Conservation (phyloP, 2,888 invertebrate genomes). For the Eumacrocentrus americanus region DNA sequence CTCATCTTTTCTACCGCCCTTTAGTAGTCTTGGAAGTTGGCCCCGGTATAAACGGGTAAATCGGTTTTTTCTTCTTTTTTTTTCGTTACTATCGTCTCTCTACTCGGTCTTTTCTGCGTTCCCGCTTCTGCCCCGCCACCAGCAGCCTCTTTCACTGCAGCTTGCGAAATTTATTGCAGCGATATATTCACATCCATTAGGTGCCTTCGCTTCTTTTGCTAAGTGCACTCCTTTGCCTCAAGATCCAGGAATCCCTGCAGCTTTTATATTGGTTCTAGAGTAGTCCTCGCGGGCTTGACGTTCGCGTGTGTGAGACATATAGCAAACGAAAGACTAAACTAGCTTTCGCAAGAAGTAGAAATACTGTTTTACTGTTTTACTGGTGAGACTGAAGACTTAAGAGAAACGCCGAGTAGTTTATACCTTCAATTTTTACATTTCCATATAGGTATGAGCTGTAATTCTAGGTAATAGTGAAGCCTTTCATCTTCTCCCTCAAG, state of each 20-base stretch:
- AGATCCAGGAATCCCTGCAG: constrained; percentile 38
- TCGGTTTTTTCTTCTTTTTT: constrained; percentile 38
- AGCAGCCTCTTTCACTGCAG: constrained; percentile 32
- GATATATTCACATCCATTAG: constrained; percentile 63
- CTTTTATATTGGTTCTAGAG: constrained; percentile 17
- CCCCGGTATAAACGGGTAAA: constrained; percentile 28
- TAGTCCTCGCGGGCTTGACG: not conserved
- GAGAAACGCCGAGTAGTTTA: not conserved
- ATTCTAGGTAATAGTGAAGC: not conserved
- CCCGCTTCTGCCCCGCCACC: constrained; percentile 20
- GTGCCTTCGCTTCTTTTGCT: constrained; percentile 52
- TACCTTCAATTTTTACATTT: not conserved
- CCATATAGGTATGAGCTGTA: constrained; percentile 1
- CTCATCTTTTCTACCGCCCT: constrained; percentile 13
- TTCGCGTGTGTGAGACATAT: not conserved
- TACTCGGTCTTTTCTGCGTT: constrained; percentile 22
- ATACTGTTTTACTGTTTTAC: not conserved
- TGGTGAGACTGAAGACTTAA: not conserved
- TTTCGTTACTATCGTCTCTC: constrained; percentile 36
- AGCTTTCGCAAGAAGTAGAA: not conserved
- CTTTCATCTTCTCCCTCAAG: too few species aligned
- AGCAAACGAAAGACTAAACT: not conserved
- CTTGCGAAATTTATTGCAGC: constrained; percentile 60
- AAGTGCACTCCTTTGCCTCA: constrained; percentile 42
- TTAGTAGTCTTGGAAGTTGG: constrained; percentile 22